phyloP scores from a whole-genome alignment of 1,140 invertebrate genomes.

The Drosophila sturtevanti region DNA sequence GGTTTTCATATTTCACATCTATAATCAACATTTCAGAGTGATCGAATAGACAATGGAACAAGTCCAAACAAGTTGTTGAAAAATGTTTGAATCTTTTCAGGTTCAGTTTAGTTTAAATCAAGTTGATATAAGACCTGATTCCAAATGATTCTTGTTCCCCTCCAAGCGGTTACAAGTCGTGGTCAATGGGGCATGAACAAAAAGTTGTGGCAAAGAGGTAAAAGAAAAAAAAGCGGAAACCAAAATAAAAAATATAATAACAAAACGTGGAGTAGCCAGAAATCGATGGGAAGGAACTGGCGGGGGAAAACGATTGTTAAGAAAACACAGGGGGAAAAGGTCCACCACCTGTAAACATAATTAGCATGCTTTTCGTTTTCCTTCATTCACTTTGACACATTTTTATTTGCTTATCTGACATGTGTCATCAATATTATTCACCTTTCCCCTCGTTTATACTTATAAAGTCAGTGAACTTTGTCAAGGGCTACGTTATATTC shows the following conservation, averaged over 20 bases:
- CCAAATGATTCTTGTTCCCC: not conserved
- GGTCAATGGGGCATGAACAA: not conserved
- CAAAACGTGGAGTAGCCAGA: not conserved
- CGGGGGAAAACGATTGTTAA: too few species aligned
- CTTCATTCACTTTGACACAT: not conserved
- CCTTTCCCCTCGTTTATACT: not conserved
- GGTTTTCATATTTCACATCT: not conserved
- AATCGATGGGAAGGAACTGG: not conserved
- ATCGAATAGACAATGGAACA: not conserved
- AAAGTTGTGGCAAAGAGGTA: too few species aligned
- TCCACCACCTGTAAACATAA: not conserved
- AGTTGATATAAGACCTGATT: not conserved
- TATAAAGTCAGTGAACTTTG: not conserved
- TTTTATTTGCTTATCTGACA: constrained; percentile 1
- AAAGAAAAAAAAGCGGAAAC: not conserved
- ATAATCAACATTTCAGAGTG: constrained; percentile 1
- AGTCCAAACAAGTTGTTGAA: not conserved
- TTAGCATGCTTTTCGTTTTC: not conserved
- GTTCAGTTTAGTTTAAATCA: not conserved
- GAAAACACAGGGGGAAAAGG: not conserved
- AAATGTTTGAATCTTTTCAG: not conserved
- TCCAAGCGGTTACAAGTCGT: not conserved
- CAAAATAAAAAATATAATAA: not conserved
- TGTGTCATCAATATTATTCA: not conserved
- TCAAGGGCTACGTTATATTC: not conserved